A percentile compares a stretch with the other conserved stretches of the same genome.
These are phyloP conservation scores for Romanomermis culicivorax DNA, from an alignment of 2,888 invertebrate species.

Conservation along the genomic window DNA sequence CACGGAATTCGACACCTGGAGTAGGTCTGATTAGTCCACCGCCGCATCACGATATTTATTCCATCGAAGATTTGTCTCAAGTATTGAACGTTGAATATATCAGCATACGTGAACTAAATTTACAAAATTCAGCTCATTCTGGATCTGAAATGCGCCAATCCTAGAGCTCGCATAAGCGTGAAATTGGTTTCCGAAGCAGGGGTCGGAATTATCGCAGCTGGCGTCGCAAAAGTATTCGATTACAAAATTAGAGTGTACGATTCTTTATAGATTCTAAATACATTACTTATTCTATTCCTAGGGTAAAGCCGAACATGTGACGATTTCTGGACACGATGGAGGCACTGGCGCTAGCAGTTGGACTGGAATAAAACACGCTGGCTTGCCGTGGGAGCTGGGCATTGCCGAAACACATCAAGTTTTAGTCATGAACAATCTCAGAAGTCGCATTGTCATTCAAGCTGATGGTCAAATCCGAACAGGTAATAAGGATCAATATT, in stretches of 20 bases:
- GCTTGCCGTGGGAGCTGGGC: constrained; percentile 94
- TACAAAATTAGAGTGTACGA: too few species aligned
- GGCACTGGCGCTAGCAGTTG: constrained; percentile 93
- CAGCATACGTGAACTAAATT: not conserved
- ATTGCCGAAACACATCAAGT: constrained; percentile 88
- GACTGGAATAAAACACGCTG: constrained; percentile 95
- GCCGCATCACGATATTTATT: constrained; percentile 98
- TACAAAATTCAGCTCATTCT: constrained; percentile 49
- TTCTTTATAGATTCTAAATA: too few species aligned
- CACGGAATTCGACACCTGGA: constrained; percentile 81
- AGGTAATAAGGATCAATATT: constrained; percentile 32
- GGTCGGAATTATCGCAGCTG: constrained; percentile 94
- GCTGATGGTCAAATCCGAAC: constrained; percentile 86
- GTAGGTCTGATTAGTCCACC: constrained; percentile 96
- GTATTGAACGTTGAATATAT: too few species aligned
- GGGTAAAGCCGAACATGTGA: constrained; percentile 91
- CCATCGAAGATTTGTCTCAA: constrained; percentile 93
- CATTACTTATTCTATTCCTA: too few species aligned
- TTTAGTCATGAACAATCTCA: constrained; percentile 66
- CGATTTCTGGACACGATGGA: constrained; percentile 90
- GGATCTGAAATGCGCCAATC: constrained; percentile 91
- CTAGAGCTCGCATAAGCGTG: constrained; percentile 76
- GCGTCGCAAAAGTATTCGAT: constrained; percentile 66
- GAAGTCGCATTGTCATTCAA: constrained; percentile 77
- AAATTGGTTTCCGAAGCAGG: constrained; percentile 96